Percentiles rank a stretch among this genome's conserved stretches.
Evolutionary conservation across 2,888 invertebrate species (phyloP).

Genomic region (Phanerotoma sp.): DNA sequence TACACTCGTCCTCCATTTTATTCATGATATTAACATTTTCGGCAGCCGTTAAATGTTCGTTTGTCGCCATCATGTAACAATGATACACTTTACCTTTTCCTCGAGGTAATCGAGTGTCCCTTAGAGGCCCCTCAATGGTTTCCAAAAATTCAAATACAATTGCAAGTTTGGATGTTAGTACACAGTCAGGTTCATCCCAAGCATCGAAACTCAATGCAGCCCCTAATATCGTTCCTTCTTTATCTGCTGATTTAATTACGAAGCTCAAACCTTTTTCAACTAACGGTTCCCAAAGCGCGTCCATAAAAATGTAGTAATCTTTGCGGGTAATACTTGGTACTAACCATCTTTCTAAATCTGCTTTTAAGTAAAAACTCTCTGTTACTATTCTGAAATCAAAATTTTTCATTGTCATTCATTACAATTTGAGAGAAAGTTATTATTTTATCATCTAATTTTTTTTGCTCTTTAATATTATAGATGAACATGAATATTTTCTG

Average conservation of each 20-base stretch:
- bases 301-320: constrained; percentile 72
- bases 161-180: constrained; percentile 67
- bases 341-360: constrained; percentile 80
- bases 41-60: constrained; percentile 64
- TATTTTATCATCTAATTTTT: neutral
- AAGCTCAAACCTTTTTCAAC: constrained; percentile 75
- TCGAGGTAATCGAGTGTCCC: constrained; percentile 64
- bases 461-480: too few species aligned
- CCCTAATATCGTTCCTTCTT: constrained; percentile 64
- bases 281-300: constrained; percentile 70
- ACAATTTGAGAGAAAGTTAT: neutral
- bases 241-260: constrained; percentile 62
- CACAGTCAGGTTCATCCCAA: constrained; percentile 75
- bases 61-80: constrained; percentile 87
- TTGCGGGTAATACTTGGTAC: constrained; percentile 67
- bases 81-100: constrained; percentile 74
- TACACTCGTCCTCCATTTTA: constrained; percentile 75
- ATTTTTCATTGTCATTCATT: neutral
- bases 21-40: constrained; percentile 80
- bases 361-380: constrained; percentile 82
- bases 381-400: constrained; percentile 70
- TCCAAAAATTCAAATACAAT: constrained; percentile 81
- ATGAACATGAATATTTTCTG: too few species aligned
- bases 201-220: constrained; percentile 81
- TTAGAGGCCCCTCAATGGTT: constrained; percentile 72